phyloP scores from a whole-genome alignment of 2,888 invertebrate genomes.

The Malacosoma neustria region DNA sequence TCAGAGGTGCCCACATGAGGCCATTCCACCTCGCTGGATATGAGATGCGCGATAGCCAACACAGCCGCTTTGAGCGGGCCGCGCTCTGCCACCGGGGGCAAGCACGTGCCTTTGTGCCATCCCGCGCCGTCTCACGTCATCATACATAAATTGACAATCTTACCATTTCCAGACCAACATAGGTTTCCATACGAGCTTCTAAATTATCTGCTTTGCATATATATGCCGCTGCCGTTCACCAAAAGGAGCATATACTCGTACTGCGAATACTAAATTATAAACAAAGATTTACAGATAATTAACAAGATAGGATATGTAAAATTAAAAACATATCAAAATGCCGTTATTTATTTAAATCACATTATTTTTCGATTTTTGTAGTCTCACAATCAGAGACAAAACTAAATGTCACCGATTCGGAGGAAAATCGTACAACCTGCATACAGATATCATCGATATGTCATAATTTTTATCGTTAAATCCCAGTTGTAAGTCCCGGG shows the following conservation, averaged over 20 bases:
- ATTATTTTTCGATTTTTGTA: too few relatives aligned
- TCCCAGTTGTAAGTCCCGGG: too few relatives aligned
- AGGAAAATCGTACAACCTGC: too few relatives aligned
- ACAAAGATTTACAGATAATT: too few relatives aligned
- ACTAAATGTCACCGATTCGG: too few relatives aligned
- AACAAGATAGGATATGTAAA: too few relatives aligned
- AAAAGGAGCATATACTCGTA: background rate
- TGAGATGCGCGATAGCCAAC: constrained; percentile 45
- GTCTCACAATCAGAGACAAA: too few relatives aligned
- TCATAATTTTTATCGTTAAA: too few relatives aligned
- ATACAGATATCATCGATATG: too few relatives aligned
- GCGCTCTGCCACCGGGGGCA: constrained; percentile 49
- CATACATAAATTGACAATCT: constrained; percentile 58
- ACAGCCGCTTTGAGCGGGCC: constrained; percentile 45
- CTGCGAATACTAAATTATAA: too few relatives aligned
- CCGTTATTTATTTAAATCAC: too few relatives aligned
- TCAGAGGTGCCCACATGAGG: constrained; percentile 62
- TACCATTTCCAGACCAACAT: constrained; percentile 32
- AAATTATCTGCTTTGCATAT: constrained; percentile 25
- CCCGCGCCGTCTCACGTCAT: constrained; percentile 56
- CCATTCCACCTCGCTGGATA: constrained; percentile 62
- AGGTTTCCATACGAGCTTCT: constrained; percentile 24
- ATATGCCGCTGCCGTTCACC: background rate
- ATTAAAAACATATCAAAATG: too few relatives aligned
- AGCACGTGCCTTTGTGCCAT: constrained; percentile 61